These are phyloP conservation scores for Lates japonicus DNA, from an alignment of 2,797 vertebrate genomes.

Conservation along the genomic window DNA sequence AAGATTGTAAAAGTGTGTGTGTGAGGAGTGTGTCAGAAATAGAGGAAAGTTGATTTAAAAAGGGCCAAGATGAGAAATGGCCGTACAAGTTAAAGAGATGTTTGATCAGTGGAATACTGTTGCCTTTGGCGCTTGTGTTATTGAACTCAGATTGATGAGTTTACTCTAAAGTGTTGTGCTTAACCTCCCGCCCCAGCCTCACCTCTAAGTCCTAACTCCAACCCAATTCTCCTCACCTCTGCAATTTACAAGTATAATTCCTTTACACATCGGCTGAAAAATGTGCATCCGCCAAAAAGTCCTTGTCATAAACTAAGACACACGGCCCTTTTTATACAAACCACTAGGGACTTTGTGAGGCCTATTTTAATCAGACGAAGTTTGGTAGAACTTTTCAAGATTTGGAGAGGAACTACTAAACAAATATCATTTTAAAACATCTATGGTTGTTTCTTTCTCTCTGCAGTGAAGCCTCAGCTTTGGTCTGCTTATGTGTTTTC, in stretches of 20 bases:
- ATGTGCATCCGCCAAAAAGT: slow-evolving; percentile 36
- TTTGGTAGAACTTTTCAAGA: slow-evolving; percentile 29
- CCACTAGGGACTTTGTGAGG: slow-evolving; percentile 17
- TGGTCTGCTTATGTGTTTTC: slow-evolving; percentile 49
- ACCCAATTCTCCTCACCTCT: slow-evolving; percentile 61
- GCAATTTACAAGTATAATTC: slow-evolving; percentile 63
- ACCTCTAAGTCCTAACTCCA: slow-evolving; percentile 62
- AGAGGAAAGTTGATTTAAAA: slow-evolving; percentile 13
- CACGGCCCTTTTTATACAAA: slow-evolving; percentile 2
- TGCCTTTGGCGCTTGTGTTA: slow-evolving; percentile 44
- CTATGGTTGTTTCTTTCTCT: slow-evolving; percentile 19
- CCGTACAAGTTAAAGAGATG: slow-evolving; percentile 57
- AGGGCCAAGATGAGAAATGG: slow-evolving; percentile 13
- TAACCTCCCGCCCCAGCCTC: slow-evolving; percentile 68
- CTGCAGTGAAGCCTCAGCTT: slow-evolving; percentile 26
- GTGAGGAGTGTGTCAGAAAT: slow-evolving; percentile 6
- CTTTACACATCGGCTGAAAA: slow-evolving; percentile 41
- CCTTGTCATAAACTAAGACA: slow-evolving; percentile 18
- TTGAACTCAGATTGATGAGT: slow-evolving; percentile 65
- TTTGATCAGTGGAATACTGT: slow-evolving; percentile 62
- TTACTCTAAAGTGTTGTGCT: slow-evolving; percentile 52
- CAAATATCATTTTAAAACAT: slow-evolving; percentile 26
- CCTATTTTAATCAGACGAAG: slow-evolving; percentile 28
- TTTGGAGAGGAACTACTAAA: slow-evolving; percentile 31
- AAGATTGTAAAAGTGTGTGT: slow-evolving; percentile 4